Conservation (phyloP, 2,888 invertebrate species). For the Cephus pulcher region DNA sequence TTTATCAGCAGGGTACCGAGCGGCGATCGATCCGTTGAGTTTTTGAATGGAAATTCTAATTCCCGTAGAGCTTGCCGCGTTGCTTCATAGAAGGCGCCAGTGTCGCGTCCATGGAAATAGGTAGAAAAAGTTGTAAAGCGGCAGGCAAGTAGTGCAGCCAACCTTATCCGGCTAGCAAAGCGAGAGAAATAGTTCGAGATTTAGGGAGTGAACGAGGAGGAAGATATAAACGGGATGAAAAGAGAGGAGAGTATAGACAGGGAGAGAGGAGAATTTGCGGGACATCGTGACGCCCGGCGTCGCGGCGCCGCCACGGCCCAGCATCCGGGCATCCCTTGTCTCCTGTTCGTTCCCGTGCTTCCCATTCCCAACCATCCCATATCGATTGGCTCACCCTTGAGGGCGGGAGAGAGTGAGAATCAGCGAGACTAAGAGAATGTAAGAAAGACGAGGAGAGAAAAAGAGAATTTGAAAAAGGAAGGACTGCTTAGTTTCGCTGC, state of each 20-base stretch:
- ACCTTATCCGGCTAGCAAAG: background rate
- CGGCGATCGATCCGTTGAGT: background rate
- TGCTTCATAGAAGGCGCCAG: background rate
- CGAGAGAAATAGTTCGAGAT: background rate
- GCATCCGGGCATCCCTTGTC: slow-evolving; percentile 13
- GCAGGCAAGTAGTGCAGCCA: background rate
- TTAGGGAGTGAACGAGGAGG: background rate
- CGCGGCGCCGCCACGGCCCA: slow-evolving; percentile 14
- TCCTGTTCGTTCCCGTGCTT: slow-evolving; percentile 12
- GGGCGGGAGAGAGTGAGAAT: background rate
- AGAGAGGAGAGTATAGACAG: background rate
- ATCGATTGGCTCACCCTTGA: slow-evolving; percentile 24
- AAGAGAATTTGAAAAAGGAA: background rate
- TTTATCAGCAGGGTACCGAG: background rate
- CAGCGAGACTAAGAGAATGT: background rate
- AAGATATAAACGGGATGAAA: background rate
- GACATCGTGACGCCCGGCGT: slow-evolving; percentile 24
- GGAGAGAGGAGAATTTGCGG: background rate
- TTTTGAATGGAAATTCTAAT: background rate
- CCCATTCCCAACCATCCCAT: slow-evolving; percentile 11
- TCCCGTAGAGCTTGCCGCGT: background rate
- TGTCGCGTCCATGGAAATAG: background rate
- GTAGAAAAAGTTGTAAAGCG: background rate
- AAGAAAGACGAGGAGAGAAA: background rate
- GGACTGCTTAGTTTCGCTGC: background rate